Evolutionary conservation across 2,113 vertebrate species (phyloP).

Genomic region (Grammomys surdaster): DNA sequence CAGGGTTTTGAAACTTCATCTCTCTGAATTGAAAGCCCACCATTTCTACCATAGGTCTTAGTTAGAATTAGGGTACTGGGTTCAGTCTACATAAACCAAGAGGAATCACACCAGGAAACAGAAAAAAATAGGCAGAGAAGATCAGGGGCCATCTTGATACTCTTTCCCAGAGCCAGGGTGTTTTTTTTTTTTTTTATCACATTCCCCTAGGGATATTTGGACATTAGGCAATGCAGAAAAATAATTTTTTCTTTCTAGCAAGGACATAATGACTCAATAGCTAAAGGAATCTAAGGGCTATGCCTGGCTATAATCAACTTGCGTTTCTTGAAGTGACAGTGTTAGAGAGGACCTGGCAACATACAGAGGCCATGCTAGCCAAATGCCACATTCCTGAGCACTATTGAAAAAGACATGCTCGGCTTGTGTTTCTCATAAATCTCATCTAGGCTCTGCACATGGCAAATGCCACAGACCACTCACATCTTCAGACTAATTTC

Average conservation of each 20-base stretch:
- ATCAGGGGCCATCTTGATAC: background rate
- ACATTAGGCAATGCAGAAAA: background rate
- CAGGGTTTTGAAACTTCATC: background rate
- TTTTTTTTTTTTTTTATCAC: background rate
- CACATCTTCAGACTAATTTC: background rate
- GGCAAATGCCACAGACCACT: background rate
- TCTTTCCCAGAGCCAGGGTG: too few species aligned
- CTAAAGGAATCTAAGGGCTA: background rate
- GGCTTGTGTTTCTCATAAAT: background rate
- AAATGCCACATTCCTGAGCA: background rate
- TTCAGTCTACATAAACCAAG: background rate
- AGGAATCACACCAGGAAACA: too few species aligned
- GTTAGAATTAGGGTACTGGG: background rate
- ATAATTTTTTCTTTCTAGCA: background rate
- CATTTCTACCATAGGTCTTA: background rate
- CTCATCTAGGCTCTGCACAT: background rate
- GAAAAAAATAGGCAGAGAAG: background rate
- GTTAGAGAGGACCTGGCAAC: background rate
- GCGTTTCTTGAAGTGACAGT: background rate
- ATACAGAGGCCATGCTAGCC: background rate
- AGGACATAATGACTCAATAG: background rate
- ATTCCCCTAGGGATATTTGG: background rate
- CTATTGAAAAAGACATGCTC: background rate
- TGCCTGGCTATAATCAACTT: background rate
- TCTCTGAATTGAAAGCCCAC: background rate